A percentile compares a stretch with the other conserved stretches of the same genome.
Evolutionary conservation across 2,888 invertebrate species (phyloP).

Genomic region (Melieria omissa): DNA sequence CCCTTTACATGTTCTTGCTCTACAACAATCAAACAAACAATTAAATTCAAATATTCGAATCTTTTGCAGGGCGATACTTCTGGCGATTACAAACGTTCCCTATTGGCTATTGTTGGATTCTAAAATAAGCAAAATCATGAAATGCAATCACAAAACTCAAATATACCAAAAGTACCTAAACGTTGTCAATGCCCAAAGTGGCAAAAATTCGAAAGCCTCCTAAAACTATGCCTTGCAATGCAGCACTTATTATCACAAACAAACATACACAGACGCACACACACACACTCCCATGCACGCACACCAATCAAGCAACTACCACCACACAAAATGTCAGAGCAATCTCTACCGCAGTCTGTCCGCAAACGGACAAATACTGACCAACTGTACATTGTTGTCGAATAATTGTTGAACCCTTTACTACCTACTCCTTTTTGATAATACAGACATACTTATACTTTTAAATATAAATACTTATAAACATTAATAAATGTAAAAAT

Average conservation of each 20-base stretch:
- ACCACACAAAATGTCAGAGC: too few relatives aligned
- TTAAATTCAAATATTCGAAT: slow-evolving; percentile 50
- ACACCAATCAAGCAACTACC: not conserved
- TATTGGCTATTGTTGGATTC: slow-evolving; percentile 81
- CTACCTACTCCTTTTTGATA: not conserved
- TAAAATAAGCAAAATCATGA: slow-evolving; percentile 50
- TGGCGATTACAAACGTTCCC: slow-evolving; percentile 92
- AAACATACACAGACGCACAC: slow-evolving; percentile 14
- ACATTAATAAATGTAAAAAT: slow-evolving; percentile 14
- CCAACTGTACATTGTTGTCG: not conserved
- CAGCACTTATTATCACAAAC: slow-evolving; percentile 6
- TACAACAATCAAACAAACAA: not conserved
- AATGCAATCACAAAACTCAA: slow-evolving; percentile 11
- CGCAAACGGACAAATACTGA: not conserved
- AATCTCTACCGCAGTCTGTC: not conserved
- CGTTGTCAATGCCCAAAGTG: slow-evolving; percentile 15
- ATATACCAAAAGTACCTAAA: slow-evolving; percentile 30
- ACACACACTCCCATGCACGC: slow-evolving; percentile 7
- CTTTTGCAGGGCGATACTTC: slow-evolving; percentile 87
- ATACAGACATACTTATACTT: slow-evolving; percentile 15
- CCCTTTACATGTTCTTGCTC: too few relatives aligned
- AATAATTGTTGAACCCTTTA: slow-evolving; percentile 4
- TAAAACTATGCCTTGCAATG: slow-evolving; percentile 34
- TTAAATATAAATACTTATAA: slow-evolving; percentile 23
- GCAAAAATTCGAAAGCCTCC: slow-evolving; percentile 2